These are phyloP conservation scores for Blastobasis lacticolella DNA, from an alignment of 2,888 invertebrate species.

Conservation along the genomic window DNA sequence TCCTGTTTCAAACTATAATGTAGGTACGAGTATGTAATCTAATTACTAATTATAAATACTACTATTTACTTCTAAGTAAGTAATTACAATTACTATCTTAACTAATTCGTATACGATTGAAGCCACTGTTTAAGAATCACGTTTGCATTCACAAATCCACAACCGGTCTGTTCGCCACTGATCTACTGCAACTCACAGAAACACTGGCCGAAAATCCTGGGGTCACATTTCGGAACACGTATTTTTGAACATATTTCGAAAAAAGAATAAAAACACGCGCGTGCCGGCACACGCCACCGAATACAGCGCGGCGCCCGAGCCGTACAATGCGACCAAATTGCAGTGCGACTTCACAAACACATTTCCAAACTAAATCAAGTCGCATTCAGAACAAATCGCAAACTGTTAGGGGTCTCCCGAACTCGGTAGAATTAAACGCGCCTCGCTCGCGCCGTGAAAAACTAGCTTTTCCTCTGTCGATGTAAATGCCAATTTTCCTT, in stretches of 20 bases:
- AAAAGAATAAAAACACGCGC: conserved; percentile 66
- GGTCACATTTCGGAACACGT: conserved; percentile 41
- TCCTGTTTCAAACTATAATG: too few species aligned
- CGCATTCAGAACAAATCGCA: conserved; percentile 11
- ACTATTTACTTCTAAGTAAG: not conserved
- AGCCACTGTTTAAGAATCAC: conserved; percentile 15
- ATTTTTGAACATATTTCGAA: conserved; percentile 31
- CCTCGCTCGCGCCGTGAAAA: conserved; percentile 63
- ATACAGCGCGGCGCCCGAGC: conserved; percentile 33
- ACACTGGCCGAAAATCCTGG: conserved; percentile 29
- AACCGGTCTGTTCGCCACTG: not conserved
- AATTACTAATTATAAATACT: too few species aligned
- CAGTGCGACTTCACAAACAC: not conserved
- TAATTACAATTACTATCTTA: not conserved
- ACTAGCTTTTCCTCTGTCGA: conserved; percentile 67
- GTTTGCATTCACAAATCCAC: conserved; percentile 6
- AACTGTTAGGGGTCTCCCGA: conserved; percentile 19
- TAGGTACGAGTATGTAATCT: too few species aligned
- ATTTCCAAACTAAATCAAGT: conserved; percentile 5
- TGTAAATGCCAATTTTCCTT: conserved; percentile 70
- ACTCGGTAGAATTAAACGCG: conserved; percentile 38
- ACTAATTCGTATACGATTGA: conserved; percentile 22
- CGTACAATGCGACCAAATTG: conserved; percentile 5
- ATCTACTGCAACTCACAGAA: conserved; percentile 5
- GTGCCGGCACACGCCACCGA: conserved; percentile 66